Evolutionary conservation across 2,797 vertebrate species (phyloP), one percentile per base, ranked within the genome.

Genomic region (Rhabdophis nuchalis): DNA sequence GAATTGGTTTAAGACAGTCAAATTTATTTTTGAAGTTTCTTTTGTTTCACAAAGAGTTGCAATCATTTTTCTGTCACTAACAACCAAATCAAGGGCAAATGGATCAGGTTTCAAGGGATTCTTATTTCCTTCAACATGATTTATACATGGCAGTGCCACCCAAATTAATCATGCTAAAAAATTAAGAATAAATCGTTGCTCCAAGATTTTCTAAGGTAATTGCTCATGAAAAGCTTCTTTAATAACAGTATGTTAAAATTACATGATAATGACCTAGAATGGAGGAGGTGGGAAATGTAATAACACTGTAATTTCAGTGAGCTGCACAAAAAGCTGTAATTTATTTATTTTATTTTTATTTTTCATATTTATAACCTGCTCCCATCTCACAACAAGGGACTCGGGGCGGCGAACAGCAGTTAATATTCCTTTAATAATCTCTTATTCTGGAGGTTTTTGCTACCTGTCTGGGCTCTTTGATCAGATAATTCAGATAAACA

Each of bases 121-220:
- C 94, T 91, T 61, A 93, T 94, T 95, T 94, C 72, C 93, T 94
- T 94, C 91, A 58, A 92, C 92, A 85, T 89, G 93, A 96, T 95
- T 96, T 95, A 94, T 94, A 93, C 86, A 91, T 89, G 61, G 85
- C 27, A 91, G 89, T 13, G 8, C 86, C 60, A 85, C 0, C 12
- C 89, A 95, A 95, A 96, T 96, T 95, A 95, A 95, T 97, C 96
- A 95, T 20, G 41, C 94, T 94, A 72, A 94, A 95, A 95, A 97
- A 95, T 94, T 85, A 90, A 64, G 54, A 93, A 94, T 96, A 96
- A 96, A 95, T 96, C 11, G 91, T 5, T 4, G 92, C 61, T 91
- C 93, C 61, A 58, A 60, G 91, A 85, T 94, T 95, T 95, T 95
- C 89, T 91, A 58, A 92, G 92, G 92, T 82, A 92, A 95, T 93